Conservation (phyloP, 2,888 invertebrate species). For the Diarsia brunnea region DNA sequence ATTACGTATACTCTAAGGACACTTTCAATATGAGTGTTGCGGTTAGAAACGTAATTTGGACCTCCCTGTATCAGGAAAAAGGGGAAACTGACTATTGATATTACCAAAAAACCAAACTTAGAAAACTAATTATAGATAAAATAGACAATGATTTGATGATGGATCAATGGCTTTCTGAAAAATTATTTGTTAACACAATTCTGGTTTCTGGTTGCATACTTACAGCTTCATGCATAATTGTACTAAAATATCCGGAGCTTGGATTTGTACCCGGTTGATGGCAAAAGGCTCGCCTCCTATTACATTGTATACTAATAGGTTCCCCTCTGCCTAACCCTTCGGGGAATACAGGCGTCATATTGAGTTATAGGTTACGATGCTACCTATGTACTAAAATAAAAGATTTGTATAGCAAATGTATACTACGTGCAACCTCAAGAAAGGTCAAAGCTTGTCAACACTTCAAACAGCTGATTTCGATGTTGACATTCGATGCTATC, state of each 20-base stretch:
- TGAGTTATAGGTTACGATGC: too few species aligned
- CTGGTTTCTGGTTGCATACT: background rate
- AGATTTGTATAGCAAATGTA: background rate
- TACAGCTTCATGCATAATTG: background rate
- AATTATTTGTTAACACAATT: background rate
- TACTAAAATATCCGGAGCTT: background rate
- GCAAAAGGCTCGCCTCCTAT: too few species aligned
- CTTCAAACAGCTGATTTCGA: conserved; percentile 20
- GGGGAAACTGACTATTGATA: background rate
- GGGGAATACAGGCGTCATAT: too few species aligned
- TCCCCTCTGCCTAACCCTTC: too few species aligned
- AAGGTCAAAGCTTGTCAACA: conserved; percentile 1
- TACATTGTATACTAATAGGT: too few species aligned
- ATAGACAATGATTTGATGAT: background rate
- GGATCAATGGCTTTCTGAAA: background rate
- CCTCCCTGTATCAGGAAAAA: background rate
- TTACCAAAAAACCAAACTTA: background rate
- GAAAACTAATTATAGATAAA: background rate
- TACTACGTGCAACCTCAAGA: background rate
- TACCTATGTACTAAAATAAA: background rate
- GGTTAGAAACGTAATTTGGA: conserved; percentile 1
- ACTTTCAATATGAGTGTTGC: conserved; percentile 1
- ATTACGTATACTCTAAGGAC: conserved; percentile 6
- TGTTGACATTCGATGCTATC: conserved; percentile 32
- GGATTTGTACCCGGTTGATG: too few species aligned